Evolutionary conservation across 2,797 vertebrate species (phyloP).

Genomic region (Rhinichthys osculus): DNA sequence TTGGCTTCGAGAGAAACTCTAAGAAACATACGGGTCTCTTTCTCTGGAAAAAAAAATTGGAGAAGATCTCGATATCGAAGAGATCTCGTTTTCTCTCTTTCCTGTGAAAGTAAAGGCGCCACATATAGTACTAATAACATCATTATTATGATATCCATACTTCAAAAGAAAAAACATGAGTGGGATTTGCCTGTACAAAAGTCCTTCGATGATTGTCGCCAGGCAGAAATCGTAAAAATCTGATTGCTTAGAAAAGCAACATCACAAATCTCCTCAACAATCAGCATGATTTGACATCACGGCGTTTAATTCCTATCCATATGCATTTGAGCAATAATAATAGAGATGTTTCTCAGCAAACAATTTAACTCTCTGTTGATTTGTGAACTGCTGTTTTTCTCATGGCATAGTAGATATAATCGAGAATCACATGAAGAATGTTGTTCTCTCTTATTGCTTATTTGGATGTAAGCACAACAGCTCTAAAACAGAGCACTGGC

Average conservation of each 20-base stretch:
- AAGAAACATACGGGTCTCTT: not conserved
- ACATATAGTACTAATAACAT: not conserved
- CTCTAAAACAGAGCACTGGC: slow-evolving; percentile 28
- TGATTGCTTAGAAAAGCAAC: not conserved
- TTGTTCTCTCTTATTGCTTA: slow-evolving; percentile 8
- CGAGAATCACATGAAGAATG: slow-evolving; percentile 25
- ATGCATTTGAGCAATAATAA: not conserved
- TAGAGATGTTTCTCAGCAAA: not conserved
- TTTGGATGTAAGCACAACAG: slow-evolving; percentile 44
- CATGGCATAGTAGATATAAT: slow-evolving; percentile 18
- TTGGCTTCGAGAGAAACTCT: not conserved
- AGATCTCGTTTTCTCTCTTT: not conserved
- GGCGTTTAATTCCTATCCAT: not conserved
- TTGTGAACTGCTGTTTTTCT: slow-evolving; percentile 42
- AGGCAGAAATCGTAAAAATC: not conserved
- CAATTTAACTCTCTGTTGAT: slow-evolving; percentile 7
- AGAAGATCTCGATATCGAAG: not conserved
- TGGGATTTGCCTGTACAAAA: not conserved
- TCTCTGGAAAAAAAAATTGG: not conserved
- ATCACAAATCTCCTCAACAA: not conserved
- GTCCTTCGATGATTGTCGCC: not conserved
- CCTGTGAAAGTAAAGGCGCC: not conserved
- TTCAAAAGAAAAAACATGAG: not conserved
- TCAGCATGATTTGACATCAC: not conserved
- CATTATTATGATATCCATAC: not conserved